A percentile compares a stretch with the other conserved stretches of the same genome.
Evolutionary conservation across 2,113 vertebrate genomes (phyloP).

Genomic region (Myotis davidii): DNA sequence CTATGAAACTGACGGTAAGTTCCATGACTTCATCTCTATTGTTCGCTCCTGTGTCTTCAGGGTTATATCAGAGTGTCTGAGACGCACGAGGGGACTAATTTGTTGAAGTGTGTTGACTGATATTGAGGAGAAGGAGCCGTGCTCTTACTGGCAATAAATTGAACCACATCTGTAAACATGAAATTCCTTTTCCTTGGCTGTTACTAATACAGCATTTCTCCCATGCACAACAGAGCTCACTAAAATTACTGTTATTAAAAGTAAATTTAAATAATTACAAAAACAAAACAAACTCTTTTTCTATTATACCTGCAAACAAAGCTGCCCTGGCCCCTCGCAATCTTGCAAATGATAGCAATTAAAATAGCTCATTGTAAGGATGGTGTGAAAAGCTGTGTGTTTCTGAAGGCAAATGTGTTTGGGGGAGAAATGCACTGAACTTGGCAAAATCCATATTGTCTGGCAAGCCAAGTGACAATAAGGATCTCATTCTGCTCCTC

Average conservation of each 20-base stretch:
- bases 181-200: slow-evolving; percentile 31
- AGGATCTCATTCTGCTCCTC: not conserved
- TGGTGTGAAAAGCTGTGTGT: not conserved
- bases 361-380: not conserved
- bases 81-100: not conserved
- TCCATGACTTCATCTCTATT: not conserved
- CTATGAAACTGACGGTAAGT: not conserved
- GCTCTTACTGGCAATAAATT: not conserved
- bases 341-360: not conserved
- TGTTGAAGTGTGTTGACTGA: not conserved
- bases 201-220: not conserved
- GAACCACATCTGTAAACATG: slow-evolving; percentile 7
- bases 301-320: not conserved
- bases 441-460: not conserved
- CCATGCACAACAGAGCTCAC: not conserved
- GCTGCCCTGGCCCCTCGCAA: not conserved
- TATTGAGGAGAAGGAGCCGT: not conserved
- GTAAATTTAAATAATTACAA: slow-evolving; percentile 26
- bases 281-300: not conserved
- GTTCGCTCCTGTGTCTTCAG: not conserved
- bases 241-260: not conserved
- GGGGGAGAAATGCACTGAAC: not conserved
- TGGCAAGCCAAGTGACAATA: not conserved
- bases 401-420: not conserved
- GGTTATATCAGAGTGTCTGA: not conserved